Base-by-base conservation (phyloP, 2,888 invertebrate genomes). In the Ophion slaviceki region DNA sequence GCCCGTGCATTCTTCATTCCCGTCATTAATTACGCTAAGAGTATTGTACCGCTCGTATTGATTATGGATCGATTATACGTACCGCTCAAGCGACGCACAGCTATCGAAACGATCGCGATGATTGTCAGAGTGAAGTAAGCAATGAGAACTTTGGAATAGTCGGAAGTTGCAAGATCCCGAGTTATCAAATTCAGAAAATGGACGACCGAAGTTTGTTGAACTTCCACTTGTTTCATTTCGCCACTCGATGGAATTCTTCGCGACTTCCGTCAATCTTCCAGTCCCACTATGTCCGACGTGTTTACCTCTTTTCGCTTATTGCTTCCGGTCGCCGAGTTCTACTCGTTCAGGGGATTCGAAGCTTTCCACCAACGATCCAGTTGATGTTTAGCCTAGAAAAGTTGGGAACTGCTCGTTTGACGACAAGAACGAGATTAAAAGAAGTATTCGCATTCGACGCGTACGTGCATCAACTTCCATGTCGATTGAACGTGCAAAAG, bases 21-120 rank as follows among this genome's bases (percentile, higher is more conserved):
- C 11, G 0, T 53, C 17, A 53, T 53, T 17, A 53, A 53, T 53
- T 53, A 17, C 14, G 53, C 17, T 14, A 4, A 14, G 4, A 17
- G 17, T 53, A 32, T 53, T 53, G 5, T 0, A 4, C 1, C 53
- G 53, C 53, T 14, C 14, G 53, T 17, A 20, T 32, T 24, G 14
- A 40, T 59, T 2, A n/a, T 40, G 40, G 14, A 64, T 67, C 0
- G n/a, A 20, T 62, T 53, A 11, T 59, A 59, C 64, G 74, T 68
- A 83, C 83, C 74, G 24, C 68, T 62, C 24, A 83, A 57, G 4
- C 67, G 61, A 20, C 40, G 36, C 0, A 83, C 36, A n/a, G 75
- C 3, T 10, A 40, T 62, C 32, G 75, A 79, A 10, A 79, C 20
- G 7, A 28, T 11, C 14, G 64, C 45, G 8, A 83, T 8, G 45